Base-by-base conservation (phyloP, 92 coral and sea anemone species). In the Umimayanthus kanabou region DNA sequence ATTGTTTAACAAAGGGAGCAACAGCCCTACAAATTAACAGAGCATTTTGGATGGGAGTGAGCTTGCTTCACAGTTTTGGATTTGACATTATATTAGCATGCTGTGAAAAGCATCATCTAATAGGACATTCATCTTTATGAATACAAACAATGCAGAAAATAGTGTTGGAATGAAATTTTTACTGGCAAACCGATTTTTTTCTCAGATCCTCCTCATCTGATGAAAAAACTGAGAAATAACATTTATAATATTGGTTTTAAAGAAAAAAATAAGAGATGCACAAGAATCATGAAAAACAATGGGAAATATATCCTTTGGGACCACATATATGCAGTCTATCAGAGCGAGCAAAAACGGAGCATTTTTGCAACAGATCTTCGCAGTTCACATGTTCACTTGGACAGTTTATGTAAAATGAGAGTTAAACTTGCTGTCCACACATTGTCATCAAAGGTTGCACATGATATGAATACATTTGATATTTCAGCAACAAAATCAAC, bases 81-180 rank as follows among this genome's bases (percentile, higher is more conserved):
- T 89, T 89, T 55, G 88, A 89, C 2, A 75, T 89, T 5, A 76
- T 83, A 26, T 22, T 89, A 2, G 39, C 88, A 53, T 89, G 88
- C 73, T 89, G 88, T 6, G 91, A 89, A 76, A 85, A 23, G 91
- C 91, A 9, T 83, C 91, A 50, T 76, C 91, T 4, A 89, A 89
- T 75, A 30, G 91, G 28, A 82, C 91, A 14, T 88, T 88, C 58
- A 88, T 88, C 4, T 1, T 74, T 8, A 88, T 82, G 65, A 88
- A 82, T 22, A 82, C 88, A n/a, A 40, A 50, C 23, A 80, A 89
- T 45, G 25, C 49, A 22, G 61, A 77, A 29, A 61, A 80, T 75
- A 55, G 85, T 47, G 42, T 40, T 20, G 80, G 88, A 45, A 67
- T 39, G 13, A 88, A 88, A 49, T 53, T 47, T 89, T 89, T 76